Base-by-base conservation (phyloP, 2,797 vertebrate genomes). In the Sylvia borin region DNA sequence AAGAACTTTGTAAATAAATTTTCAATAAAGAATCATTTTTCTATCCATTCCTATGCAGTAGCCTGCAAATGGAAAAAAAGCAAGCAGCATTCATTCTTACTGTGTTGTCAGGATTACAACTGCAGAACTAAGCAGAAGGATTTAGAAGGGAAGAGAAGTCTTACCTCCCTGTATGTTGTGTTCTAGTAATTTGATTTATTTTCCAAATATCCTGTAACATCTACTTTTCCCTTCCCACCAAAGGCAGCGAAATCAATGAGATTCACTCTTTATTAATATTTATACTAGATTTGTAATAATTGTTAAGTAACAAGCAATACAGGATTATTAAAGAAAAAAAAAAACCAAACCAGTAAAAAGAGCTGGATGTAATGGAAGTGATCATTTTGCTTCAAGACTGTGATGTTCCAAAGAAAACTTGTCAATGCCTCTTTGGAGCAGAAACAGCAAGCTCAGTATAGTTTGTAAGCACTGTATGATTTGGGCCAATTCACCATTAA, bases 401-500 rank as follows among this genome's bases (percentile, higher is more conserved):
- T 36, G 19, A 16, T 16, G 16, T 64, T 94, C 64, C 55, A 82
- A 85, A 67, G 48, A 76, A 95, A 95, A 79, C 42, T 88, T 14
- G 16, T 57, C 42, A 74, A 48, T 65, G 17, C 16, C 61, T 65
- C 67, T 89, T 22, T 77, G 80, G 74, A 96, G 72, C 50, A 88
- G 88, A 82, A 94, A 62, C 31, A 85, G 57, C 83, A 94, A 74
- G 54, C 77, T 74, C 53, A 88, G 80, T 61, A 32, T 2, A 34
- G 74, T 61, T 81, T 76, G 83, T 65, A 85, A 93, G 95, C 61
- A 67, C 42, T 76, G 60, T 24, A 58, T 24, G 48, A 71, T 65
- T 88, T 74, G 71, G 71, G 83, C 47, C 74, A 94, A 91, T 88
- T 88, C 74, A 55, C 66, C 87, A 90, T 79, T 82, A 84, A 95